phyloP scores from a whole-genome alignment of 2,888 invertebrate genomes.

The Lasioglossum malachurum region DNA sequence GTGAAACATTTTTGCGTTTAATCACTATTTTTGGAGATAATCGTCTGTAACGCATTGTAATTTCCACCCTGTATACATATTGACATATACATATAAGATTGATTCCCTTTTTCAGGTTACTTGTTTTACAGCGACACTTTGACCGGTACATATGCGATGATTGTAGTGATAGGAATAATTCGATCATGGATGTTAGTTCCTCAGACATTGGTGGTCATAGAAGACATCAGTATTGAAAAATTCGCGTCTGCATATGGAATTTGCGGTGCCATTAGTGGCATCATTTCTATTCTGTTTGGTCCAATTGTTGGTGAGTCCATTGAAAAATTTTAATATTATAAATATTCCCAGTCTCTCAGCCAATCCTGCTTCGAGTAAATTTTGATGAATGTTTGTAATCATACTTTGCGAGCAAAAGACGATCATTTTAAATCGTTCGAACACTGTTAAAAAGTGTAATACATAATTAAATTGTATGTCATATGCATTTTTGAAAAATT shows the following conservation, averaged over 20 bases:
- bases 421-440: too few species aligned
- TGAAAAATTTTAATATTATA: not conserved
- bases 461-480: too few species aligned
- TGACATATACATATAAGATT: not conserved
- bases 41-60: too few species aligned
- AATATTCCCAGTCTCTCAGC: not conserved
- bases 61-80: too few species aligned
- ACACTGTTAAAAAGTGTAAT: too few species aligned
- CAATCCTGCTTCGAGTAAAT: too few species aligned
- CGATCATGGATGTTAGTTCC: constrained; percentile 90
- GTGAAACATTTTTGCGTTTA: too few species aligned
- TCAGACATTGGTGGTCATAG: constrained; percentile 90
- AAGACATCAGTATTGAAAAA: constrained; percentile 88
- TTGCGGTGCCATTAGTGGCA: constrained; percentile 90
- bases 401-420: too few species aligned
- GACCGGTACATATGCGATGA: constrained; percentile 87
- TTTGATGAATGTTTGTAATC: too few species aligned
- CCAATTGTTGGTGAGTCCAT: constrained; percentile 88
- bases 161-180: constrained; percentile 88
- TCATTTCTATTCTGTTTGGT: constrained; percentile 89
- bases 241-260: constrained; percentile 91
- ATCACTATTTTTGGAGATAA: too few species aligned
- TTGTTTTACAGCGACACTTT: constrained; percentile 86
- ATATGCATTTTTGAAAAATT: too few species aligned
- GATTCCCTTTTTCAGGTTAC: constrained; percentile 86